Evolutionary conservation across 35 echinoderm and acorn worm genomes (phyloP).

Genomic region (Anneissia japonica): DNA sequence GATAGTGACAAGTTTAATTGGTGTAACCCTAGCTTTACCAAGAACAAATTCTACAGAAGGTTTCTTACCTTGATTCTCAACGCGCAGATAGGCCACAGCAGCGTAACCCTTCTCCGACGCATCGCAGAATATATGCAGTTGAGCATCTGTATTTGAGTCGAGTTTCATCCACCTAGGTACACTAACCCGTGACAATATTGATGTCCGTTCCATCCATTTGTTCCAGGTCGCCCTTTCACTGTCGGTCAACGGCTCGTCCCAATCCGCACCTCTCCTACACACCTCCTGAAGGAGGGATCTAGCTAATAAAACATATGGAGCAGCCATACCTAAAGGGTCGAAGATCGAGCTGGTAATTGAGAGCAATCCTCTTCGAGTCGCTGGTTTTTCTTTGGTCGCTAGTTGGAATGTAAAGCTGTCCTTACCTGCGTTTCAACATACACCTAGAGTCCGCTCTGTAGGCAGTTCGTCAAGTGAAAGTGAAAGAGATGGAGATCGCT

Average conservation of each 20-base stretch:
- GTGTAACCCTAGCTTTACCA: slow-evolving; percentile 21
- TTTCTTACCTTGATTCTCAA: not conserved
- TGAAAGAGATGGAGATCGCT: slow-evolving; percentile 29
- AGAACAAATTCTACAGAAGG: not conserved
- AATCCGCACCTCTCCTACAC: slow-evolving; percentile 24
- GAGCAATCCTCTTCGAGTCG: slow-evolving; percentile 40
- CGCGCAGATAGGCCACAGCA: slow-evolving; percentile 25
- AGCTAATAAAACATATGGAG: slow-evolving; percentile 38
- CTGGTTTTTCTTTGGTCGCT: slow-evolving; percentile 11
- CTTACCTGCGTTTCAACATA: slow-evolving; percentile 42
- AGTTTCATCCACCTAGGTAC: not conserved
- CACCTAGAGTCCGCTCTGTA: slow-evolving; percentile 45
- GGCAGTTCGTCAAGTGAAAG: slow-evolving; percentile 34
- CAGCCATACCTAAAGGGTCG: slow-evolving; percentile 28
- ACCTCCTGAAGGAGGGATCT: slow-evolving; percentile 29
- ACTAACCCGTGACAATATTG: not conserved
- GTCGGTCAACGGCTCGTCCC: slow-evolving; percentile 31
- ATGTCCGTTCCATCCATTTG: slow-evolving; percentile 8
- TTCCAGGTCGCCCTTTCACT: not conserved
- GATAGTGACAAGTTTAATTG: not conserved
- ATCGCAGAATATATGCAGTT: slow-evolving; percentile 26
- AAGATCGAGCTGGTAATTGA: slow-evolving; percentile 43
- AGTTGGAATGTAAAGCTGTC: slow-evolving; percentile 53
- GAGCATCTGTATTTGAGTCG: not conserved
- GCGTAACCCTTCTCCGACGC: slow-evolving; percentile 38